These are phyloP conservation scores for Tetraneura akinire DNA, from an alignment of 1,140 invertebrate genomes.

Conservation along the genomic window DNA sequence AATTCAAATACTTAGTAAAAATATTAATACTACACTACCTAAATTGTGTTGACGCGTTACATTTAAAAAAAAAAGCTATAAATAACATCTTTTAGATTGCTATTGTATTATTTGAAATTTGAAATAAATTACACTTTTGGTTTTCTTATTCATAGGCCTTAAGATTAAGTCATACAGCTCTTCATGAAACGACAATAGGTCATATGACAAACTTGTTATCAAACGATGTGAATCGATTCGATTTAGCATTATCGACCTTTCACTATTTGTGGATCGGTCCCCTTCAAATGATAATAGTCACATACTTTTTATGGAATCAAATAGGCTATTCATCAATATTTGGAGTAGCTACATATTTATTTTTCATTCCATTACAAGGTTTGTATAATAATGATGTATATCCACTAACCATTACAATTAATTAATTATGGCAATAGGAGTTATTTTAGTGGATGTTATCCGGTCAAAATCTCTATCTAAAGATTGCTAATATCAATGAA, in stretches of 20 bases:
- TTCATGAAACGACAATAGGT: conserved; percentile 77
- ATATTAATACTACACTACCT: too few relatives aligned
- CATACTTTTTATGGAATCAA: conserved; percentile 74
- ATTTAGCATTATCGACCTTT: conserved; percentile 69
- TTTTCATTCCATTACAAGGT: conserved; percentile 83
- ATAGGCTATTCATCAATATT: conserved; percentile 75
- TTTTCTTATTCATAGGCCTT: conserved; percentile 63
- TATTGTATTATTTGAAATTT: too few relatives aligned
- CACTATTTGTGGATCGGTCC: conserved; percentile 83
- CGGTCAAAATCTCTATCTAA: too few relatives aligned
- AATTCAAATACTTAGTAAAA: too few relatives aligned
- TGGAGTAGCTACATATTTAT: conserved; percentile 75
- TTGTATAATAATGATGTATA: background rate
- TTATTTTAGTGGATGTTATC: too few relatives aligned
- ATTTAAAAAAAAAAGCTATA: too few relatives aligned
- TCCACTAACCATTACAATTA: too few relatives aligned
- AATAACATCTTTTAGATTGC: too few relatives aligned
- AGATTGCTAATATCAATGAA: too few relatives aligned
- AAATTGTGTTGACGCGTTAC: too few relatives aligned
- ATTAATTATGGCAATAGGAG: too few relatives aligned
- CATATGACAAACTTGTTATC: conserved; percentile 91
- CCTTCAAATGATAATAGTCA: conserved; percentile 74
- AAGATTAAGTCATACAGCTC: conserved; percentile 67
- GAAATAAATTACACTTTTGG: too few relatives aligned
- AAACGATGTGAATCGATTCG: conserved; percentile 80